Percentiles rank a stretch among this genome's conserved stretches.
Evolutionary conservation across 2,888 invertebrate genomes (phyloP).

Genomic region (Ormyrus thymus): DNA sequence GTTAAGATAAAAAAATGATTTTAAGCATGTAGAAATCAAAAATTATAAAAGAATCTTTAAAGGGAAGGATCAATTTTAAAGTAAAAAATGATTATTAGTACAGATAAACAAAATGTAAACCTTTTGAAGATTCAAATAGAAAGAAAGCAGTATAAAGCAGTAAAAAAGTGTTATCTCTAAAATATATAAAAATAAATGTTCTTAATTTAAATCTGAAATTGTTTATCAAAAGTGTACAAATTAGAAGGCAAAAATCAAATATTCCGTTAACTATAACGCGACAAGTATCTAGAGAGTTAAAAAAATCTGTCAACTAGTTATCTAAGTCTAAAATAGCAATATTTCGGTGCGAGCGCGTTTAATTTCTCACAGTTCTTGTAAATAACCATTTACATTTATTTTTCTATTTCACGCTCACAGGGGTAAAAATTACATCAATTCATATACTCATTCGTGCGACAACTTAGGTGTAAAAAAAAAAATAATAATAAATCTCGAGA

Average conservation of each 20-base stretch:
- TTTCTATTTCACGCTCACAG: slow-evolving; percentile 66
- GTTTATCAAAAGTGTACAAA: slow-evolving; percentile 6
- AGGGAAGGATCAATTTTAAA: no score
- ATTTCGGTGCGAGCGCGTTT: slow-evolving; percentile 47
- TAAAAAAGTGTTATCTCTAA: no score
- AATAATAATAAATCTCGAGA: neutral
- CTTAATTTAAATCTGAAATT: neutral
- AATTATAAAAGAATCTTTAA: no score
- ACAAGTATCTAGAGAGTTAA: slow-evolving; percentile 1
- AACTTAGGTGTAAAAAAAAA: slow-evolving; percentile 15
- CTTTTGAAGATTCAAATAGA: slow-evolving; percentile 1
- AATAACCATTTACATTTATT: slow-evolving; percentile 71
- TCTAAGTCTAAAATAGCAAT: slow-evolving; percentile 58
- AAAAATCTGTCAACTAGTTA: slow-evolving; percentile 34
- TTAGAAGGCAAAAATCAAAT: no score
- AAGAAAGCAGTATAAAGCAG: neutral
- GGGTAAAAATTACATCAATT: neutral
- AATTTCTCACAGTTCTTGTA: slow-evolving; percentile 68
- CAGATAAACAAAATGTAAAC: neutral
- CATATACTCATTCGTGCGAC: slow-evolving; percentile 12
- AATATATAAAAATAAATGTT: neutral
- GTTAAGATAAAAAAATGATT: no score
- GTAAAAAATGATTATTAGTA: no score
- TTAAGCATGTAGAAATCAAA: no score
- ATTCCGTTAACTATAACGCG: no score